Evolutionary conservation across 2,888 invertebrate species (phyloP).

Genomic region (Clitarchus hookeri): DNA sequence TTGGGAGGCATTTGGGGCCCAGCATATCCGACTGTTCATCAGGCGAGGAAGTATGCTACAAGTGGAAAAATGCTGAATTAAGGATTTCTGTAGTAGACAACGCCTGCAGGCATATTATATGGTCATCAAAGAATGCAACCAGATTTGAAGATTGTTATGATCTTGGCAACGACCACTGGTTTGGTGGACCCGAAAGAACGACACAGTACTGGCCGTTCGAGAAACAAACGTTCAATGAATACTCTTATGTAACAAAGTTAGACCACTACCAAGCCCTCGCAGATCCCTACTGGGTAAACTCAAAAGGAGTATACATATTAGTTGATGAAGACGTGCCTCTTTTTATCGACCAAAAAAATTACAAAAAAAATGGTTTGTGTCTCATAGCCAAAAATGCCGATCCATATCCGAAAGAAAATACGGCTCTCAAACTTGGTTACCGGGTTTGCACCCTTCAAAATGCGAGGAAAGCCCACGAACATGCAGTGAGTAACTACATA

Average conservation of each 20-base stretch:
- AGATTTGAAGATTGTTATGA: slow-evolving; percentile 44
- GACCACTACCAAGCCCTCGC: slow-evolving; percentile 30
- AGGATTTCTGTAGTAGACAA: background rate
- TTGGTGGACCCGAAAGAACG: slow-evolving; percentile 29
- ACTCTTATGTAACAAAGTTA: slow-evolving; percentile 33
- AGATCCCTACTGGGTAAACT: slow-evolving; percentile 38
- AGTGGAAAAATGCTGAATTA: background rate
- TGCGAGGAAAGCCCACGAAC: slow-evolving; percentile 35
- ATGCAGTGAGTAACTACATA: slow-evolving; percentile 56
- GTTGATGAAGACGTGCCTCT: slow-evolving; percentile 33
- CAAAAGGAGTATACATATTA: slow-evolving; percentile 34
- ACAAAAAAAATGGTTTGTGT: slow-evolving; percentile 33
- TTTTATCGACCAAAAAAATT: slow-evolving; percentile 35
- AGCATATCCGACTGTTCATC: background rate
- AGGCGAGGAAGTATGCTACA: background rate
- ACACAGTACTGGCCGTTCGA: slow-evolving; percentile 36
- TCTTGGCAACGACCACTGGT: slow-evolving; percentile 59
- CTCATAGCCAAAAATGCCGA: slow-evolving; percentile 30
- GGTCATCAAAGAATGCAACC: background rate
- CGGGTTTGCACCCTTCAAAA: slow-evolving; percentile 31
- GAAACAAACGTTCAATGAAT: slow-evolving; percentile 25
- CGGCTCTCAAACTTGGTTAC: slow-evolving; percentile 28
- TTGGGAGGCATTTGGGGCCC: background rate
- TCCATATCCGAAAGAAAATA: slow-evolving; percentile 27
- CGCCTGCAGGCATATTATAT: background rate